These are phyloP conservation scores for Centrocercus urophasianus DNA, from an alignment of 2,113 vertebrate genomes.

Conservation along the genomic window DNA sequence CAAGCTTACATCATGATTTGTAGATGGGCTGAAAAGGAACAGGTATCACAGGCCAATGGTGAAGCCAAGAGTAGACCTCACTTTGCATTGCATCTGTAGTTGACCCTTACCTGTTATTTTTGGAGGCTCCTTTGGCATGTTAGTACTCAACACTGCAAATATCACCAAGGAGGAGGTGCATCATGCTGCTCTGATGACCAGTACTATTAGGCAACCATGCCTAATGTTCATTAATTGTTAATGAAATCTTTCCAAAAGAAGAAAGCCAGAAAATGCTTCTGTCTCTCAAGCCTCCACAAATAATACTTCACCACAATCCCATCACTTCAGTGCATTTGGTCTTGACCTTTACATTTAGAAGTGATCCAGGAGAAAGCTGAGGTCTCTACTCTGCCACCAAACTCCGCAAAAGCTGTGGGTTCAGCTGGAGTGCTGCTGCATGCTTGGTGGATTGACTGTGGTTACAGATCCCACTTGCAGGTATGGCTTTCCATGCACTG, in stretches of 20 bases:
- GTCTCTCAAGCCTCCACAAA: neutral
- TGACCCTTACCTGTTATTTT: neutral
- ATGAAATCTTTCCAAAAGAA: neutral
- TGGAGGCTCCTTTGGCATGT: neutral
- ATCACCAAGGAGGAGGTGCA: neutral
- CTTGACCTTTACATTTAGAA: neutral
- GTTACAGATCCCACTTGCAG: neutral
- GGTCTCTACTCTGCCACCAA: neutral
- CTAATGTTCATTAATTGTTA: neutral
- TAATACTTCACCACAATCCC: fast-evolving
- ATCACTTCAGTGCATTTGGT: neutral
- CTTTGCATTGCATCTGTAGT: neutral
- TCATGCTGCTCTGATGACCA: neutral
- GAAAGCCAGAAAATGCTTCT: neutral
- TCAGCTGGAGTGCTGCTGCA: neutral
- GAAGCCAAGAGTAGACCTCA: neutral
- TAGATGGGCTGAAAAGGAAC: neutral
- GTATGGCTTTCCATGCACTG: neutral
- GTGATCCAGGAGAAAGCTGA: neutral
- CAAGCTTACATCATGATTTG: fast-evolving
- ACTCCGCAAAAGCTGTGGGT: neutral
- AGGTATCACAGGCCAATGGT: neutral
- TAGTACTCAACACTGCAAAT: neutral
- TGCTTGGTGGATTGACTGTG: neutral
- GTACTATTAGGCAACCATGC: fast-evolving